Base-by-base conservation (phyloP, 1,140 invertebrate genomes). In the Sarcophaga peregrina region DNA sequence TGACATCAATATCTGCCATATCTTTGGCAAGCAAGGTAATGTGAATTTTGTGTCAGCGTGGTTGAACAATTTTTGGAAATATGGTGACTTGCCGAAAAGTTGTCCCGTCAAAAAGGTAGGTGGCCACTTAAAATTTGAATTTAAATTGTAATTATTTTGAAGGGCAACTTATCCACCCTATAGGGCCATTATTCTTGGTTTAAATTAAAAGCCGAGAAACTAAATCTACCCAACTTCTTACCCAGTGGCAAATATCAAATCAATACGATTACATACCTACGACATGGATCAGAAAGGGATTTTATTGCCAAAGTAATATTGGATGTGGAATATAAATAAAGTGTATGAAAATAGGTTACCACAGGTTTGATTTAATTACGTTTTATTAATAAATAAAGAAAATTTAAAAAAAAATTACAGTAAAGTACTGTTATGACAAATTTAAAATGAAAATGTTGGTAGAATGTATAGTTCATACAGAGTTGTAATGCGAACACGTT, bases 91-190 rank as follows among this genome's bases (percentile, higher is more conserved):
- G 76, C 86, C 86, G 0, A 82, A 50, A 3, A 82, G 15, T 9
- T 87, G 86, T 54, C 86, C 84, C 0, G 52, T 87, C 7, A 52
- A 73, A n/a, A 80, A 85, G 86, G 86, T 87, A 78, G 10, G 37
- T 25, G 7, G 25, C 25, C 25, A 15, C 47, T 47, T n/a, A 3
- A 75, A n/a, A 47, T 47, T 37, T 7, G 46, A 75, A n/a, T 75
- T n/a, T 75, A 15, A 47, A 15, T 75, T 25, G 25, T 20, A 25
- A 25, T 8, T 72, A 25, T 75, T 47, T 75, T n/a, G n/a, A n/a
- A n/a, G n/a, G n/a, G n/a, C n/a, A n/a, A n/a, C n/a, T n/a, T n/a
- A 8, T 47, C 37, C 17, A 13, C 15, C 8, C 17, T 75, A 6
- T n/a, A 75, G 73, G 73, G 73, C 45, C 47, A 75, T 47, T 75